These are phyloP conservation scores for Mythimna pallens DNA, from an alignment of 2,888 invertebrate genomes.

Conservation along the genomic window DNA sequence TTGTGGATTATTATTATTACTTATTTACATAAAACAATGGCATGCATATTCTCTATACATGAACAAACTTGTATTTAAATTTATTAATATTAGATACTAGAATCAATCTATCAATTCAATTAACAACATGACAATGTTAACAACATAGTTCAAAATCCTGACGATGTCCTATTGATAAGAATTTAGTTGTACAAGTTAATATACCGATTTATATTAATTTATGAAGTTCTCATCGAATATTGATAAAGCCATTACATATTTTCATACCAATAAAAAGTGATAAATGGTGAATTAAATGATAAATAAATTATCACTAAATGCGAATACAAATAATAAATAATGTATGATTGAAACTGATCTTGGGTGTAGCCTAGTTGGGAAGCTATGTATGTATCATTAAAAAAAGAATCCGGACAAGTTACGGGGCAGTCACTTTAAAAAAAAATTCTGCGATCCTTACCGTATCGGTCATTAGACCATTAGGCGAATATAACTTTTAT, in stretches of 20 bases:
- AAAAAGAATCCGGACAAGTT: constrained; percentile 1
- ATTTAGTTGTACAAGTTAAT: constrained; percentile 14
- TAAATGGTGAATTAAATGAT: constrained; percentile 10
- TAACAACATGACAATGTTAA: constrained; percentile 13
- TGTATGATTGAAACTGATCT: constrained; percentile 37
- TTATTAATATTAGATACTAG: not conserved
- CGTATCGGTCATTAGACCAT: not conserved
- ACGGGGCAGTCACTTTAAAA: not conserved
- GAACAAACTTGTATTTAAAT: too few relatives aligned
- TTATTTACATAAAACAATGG: too few relatives aligned
- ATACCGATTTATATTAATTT: not conserved
- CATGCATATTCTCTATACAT: too few relatives aligned
- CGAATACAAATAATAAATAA: constrained; percentile 36
- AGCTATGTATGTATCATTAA: constrained; percentile 1
- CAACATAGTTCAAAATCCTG: constrained; percentile 11
- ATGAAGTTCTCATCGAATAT: constrained; percentile 17
- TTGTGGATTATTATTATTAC: too few relatives aligned
- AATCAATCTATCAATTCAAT: constrained; percentile 4
- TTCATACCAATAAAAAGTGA: constrained; percentile 18
- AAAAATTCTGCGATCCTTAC: constrained; percentile 4
- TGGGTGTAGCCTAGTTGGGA: constrained; percentile 8
- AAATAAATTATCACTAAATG: constrained; percentile 17
- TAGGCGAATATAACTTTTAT: not conserved
- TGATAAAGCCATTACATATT: constrained; percentile 37
- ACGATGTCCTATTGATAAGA: not conserved